Percentiles rank a stretch among this genome's conserved stretches.
These are phyloP conservation scores for Brachylomia viminalis DNA, from an alignment of 2,888 invertebrate genomes.

Conservation along the genomic window DNA sequence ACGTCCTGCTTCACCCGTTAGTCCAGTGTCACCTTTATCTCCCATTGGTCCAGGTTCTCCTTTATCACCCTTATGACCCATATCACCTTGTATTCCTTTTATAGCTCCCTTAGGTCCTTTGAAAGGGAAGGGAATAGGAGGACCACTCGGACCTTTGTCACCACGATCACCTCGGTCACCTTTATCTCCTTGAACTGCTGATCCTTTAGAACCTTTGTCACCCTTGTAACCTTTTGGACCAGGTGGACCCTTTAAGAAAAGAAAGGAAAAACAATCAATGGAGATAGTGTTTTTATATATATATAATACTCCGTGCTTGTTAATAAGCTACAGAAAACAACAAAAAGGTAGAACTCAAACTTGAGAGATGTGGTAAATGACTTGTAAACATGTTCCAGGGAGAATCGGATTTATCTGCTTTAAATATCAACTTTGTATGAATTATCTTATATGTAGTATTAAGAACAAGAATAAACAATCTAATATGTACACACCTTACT, in stretches of 20 bases:
- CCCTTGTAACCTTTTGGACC: conserved; percentile 94
- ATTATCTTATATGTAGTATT: neutral
- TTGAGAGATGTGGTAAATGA: neutral
- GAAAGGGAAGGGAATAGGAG: conserved; percentile 72
- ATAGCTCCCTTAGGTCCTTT: conserved; percentile 83
- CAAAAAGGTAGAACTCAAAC: neutral
- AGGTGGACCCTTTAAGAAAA: conserved; percentile 90
- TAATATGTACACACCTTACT: neutral
- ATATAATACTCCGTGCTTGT: neutral
- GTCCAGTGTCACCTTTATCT: conserved; percentile 93
- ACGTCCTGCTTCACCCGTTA: conserved; percentile 93
- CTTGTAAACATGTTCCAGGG: neutral
- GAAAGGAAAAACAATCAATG: neutral
- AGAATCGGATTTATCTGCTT: neutral
- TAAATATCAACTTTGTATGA: neutral
- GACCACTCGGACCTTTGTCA: conserved; percentile 87
- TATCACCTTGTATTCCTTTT: conserved; percentile 86
- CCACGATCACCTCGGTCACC: conserved; percentile 91
- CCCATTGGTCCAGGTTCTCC: conserved; percentile 92
- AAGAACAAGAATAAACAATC: neutral
- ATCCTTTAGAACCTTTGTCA: conserved; percentile 91
- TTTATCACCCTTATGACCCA: conserved; percentile 91
- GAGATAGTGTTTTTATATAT: neutral
- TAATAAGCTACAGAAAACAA: neutral
- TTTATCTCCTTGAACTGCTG: conserved; percentile 89